Evolutionary conservation across 2,888 invertebrate species (phyloP).

Genomic region (Imbricaverruca yamaguchii): DNA sequence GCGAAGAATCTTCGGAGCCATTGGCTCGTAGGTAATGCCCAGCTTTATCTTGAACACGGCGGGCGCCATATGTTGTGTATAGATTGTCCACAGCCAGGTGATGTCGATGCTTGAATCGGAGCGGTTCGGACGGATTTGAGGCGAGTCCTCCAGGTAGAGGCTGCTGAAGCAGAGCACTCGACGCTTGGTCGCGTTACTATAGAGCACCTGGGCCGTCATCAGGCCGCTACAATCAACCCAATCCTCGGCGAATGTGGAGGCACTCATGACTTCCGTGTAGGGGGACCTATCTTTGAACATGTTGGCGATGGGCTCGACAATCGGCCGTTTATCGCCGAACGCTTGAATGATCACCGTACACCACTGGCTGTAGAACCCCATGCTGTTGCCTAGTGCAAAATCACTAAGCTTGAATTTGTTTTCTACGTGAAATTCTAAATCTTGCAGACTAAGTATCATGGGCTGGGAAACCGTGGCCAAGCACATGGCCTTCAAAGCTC

Average conservation of each 20-base stretch:
- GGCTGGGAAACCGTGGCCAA: neutral
- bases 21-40: neutral
- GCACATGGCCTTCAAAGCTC: neutral
- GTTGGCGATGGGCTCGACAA: neutral
- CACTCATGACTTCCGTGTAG: neutral
- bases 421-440: neutral
- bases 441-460: neutral
- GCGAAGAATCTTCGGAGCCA: neutral
- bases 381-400: neutral
- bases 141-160: neutral
- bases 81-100: neutral
- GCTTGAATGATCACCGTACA: neutral
- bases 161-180: neutral
- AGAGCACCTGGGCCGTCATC: neutral
- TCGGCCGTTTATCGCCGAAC: neutral
- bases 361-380: slow-evolving; percentile 5
- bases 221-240: neutral
- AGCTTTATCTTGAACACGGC: neutral
- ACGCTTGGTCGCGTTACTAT: neutral
- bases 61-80: neutral
- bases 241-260: neutral
- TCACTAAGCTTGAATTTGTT: neutral
- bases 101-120: neutral
- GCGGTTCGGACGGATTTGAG: neutral
- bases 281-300: neutral